phyloP scores from a whole-genome alignment of 2,797 vertebrate species.

The Muscicapa comitata region DNA sequence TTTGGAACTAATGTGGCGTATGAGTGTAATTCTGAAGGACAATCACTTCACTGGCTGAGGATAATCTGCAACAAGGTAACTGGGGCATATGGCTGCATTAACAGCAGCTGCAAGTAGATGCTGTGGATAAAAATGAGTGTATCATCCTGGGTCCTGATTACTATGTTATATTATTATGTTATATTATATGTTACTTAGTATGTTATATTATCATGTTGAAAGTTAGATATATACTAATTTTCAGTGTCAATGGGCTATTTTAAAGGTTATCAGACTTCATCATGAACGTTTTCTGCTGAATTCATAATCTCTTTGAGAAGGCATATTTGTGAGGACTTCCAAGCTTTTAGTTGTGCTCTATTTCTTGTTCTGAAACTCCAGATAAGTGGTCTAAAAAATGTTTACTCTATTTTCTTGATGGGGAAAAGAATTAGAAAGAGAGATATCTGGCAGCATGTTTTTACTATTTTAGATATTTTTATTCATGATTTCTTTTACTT shows the following conservation, averaged over 20 bases:
- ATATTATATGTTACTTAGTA: background rate
- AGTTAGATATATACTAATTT: background rate
- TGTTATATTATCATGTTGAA: background rate
- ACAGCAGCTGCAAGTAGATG: background rate
- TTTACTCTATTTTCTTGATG: background rate
- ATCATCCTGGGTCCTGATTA: background rate
- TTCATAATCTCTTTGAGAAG: background rate
- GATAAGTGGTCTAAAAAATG: background rate
- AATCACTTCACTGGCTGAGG: background rate
- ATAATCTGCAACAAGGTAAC: background rate
- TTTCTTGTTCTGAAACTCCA: background rate
- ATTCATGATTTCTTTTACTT: background rate
- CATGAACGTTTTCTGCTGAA: background rate
- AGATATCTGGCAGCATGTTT: background rate
- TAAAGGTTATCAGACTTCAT: background rate
- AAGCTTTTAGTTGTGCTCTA: background rate
- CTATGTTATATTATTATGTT: background rate
- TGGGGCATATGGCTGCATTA: background rate
- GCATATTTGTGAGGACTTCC: background rate
- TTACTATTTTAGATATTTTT: background rate
- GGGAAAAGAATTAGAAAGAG: background rate
- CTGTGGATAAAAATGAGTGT: background rate
- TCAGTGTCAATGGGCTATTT: background rate
- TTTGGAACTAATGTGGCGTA: slow-evolving; percentile 32
- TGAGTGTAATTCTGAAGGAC: slow-evolving; percentile 10